Evolutionary conservation across 2,888 invertebrate genomes (phyloP), one percentile per base, ranked within the genome.

Genomic region (Amiota communis): DNA sequence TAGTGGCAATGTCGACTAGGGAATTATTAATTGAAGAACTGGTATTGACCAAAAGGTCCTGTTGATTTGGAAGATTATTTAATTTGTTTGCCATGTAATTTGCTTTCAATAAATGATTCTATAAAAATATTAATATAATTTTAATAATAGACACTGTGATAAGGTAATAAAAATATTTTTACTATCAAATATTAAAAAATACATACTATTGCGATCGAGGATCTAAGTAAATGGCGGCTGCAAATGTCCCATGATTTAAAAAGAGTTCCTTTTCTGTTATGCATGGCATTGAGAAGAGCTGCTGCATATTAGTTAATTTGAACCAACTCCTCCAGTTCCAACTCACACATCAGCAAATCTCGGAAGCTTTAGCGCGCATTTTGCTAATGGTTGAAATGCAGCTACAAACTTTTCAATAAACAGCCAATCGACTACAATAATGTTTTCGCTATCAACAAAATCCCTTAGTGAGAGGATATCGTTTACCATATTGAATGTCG

Each of bases 331-430:
- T 72, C 73, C 20, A 75, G 46, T 71, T 75, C 73, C 56, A 74
- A 57, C 73, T 77, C 77, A 70, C 74, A 74, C 12, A 20, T 23
- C 6, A 77, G 23, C 77, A 74, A 77, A 61, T 77, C 77, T 20
- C 76, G 47, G n/a, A 73, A 72, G 57, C 20, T 72, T 72, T 20
- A 65, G 12, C 1, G 48, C 67, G 56, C 48, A 72, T 67, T 53
- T 72, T 23, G 72, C 13, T 49, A 72, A 57, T 10, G 68, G 67
- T 20, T 51, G 3, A 70, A 47, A 20, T 13, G 12, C 53, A 6
- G 12, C 51, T 0, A 51, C 53, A 10, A 51, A 51, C 3, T 51
- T 51, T n/a, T 51, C 53, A 3, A 51, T 51, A 51, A 8, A 51
- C 10, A 51, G 53, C n/a, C n/a, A n/a, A n/a, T n/a, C n/a, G n/a